Base-by-base conservation (phyloP, 2,113 vertebrate species). In the Phalacrocorax pelagicus region DNA sequence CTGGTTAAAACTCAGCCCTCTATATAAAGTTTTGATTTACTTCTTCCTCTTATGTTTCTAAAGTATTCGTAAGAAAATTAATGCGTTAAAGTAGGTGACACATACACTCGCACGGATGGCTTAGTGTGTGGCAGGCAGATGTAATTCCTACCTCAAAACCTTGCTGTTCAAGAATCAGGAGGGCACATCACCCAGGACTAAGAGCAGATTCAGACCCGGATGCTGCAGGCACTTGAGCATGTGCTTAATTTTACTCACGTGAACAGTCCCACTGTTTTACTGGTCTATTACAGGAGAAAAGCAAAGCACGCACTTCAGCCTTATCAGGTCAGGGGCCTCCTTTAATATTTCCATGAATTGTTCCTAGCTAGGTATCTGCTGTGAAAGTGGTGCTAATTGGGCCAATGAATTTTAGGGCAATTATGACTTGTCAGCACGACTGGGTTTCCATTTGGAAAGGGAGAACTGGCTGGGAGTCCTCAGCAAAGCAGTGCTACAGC, bases 341-440 rank as follows among this genome's bases (percentile, higher is more conserved):
- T 95, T 92, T 89, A 95, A 92, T 94, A 92, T 95, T 95, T 97
- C 91, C 91, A 96, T 13, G 88, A 96, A 96, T 96, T 97, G 95
- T 94, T 97, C 84, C 81, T 78, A 63, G 87, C 42, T 91, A 87
- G 93, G 95, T 94, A 80, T 83, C 81, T 70, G 73, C 54, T 36
- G 78, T 55, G 71, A 81, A 95, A 94, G 89, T 67, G 46, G 4
- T 86, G 74, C 66, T 95, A 96, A 96, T 51, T 88, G 84, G 92
- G 71, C 74, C 91, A 92, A 92, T 55, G 89, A 96, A 92, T 94
- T 97, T 96, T 95, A 88, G 91, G 91, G 77, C 71, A 94, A 96
- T 85, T 85, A 81, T 2, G 12, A 51, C 73, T 92, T 94, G 92
- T 91, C 87, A 91, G 36, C 66, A 27, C 2, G 9, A 49, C 71